Base-by-base conservation (phyloP, 2,113 vertebrate genomes). In the Prunella himalayana region DNA sequence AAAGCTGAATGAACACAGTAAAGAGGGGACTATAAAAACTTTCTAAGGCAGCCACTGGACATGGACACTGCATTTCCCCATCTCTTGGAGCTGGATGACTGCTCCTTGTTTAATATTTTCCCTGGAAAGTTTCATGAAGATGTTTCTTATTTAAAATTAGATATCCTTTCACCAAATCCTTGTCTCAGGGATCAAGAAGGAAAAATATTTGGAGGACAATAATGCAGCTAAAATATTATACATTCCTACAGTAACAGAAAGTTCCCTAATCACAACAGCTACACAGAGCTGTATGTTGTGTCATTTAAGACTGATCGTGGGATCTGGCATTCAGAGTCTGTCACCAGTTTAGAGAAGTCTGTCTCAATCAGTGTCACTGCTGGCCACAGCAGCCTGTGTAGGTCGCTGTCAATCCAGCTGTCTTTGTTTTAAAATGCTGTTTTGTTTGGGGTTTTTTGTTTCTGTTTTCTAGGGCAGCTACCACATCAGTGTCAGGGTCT, bases 281-380 rank as follows among this genome's bases (percentile, higher is more conserved):
- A 35, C 76, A 39, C 13, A 15, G 64, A 81, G 31, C 76, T 82
- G n/a, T 53, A 30, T 68, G 86, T 84, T 92, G 35, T 94, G 80
- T 96, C 92, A 86, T 54, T 94, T 93, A 85, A 82, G 68, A 63
- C 56, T 94, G 85, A 49, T 47, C 18, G 76, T 94, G 90, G 86
- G 85, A 95, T 90, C 71, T 96, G 95, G 90, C 95, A 92, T 86
- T 93, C 88, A 78, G 71, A 81, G 82, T 88, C 93, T 97, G 96
- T 93, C 65, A 21, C 69, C 88, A 60, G 92, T 93, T 97, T 76
- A 82, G 65, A 86, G 65, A 94, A 92, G 86, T 94, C 96, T 92
- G 92, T 44, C 86, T 94, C 93, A 88, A 86, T 94, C 95, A 88
- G 90, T 93, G 95, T 97, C 95, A 96, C 90, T 50, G 88, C 90